phyloP scores from a whole-genome alignment of 1,140 invertebrate species.

The Paracyclopina nana region DNA sequence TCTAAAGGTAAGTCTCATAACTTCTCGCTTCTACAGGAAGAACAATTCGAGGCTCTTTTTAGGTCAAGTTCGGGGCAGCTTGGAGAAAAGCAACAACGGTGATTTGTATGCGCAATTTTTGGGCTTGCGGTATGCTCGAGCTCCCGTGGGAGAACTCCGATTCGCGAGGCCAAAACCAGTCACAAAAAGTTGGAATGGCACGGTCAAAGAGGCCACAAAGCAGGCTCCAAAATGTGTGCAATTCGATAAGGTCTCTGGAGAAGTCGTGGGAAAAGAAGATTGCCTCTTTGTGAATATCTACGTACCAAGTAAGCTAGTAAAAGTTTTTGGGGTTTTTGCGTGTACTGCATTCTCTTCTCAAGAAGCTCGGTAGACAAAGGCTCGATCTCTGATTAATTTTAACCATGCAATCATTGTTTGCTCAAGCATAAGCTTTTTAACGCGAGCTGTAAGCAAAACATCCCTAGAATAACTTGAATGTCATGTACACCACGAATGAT shows the following conservation, averaged over 20 bases:
- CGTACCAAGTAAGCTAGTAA: constrained; percentile 11
- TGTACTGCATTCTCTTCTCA: not conserved
- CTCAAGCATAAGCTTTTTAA: no score
- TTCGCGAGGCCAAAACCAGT: constrained; percentile 6
- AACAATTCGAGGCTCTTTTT: no score
- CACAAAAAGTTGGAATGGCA: not conserved
- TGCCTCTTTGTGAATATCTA: constrained; percentile 20
- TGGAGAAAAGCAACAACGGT: not conserved
- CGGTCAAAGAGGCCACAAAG: not conserved
- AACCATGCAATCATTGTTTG: no score
- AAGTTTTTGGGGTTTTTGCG: not conserved
- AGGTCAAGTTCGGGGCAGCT: not conserved
- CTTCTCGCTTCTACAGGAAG: no score
- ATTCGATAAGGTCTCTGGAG: not conserved
- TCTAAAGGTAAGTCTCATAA: not conserved
- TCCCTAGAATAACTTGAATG: not conserved
- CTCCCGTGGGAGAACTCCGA: not conserved
- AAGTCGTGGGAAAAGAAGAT: constrained; percentile 19
- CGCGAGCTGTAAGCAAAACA: not conserved
- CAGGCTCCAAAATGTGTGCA: not conserved
- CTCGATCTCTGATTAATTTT: not conserved
- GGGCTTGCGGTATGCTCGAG: constrained; percentile 8
- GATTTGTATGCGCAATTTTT: not conserved
- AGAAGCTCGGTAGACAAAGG: not conserved
- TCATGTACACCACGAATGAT: not conserved